Base-by-base conservation (phyloP, 1,140 invertebrate species). In the Trichonephila clavata region DNA sequence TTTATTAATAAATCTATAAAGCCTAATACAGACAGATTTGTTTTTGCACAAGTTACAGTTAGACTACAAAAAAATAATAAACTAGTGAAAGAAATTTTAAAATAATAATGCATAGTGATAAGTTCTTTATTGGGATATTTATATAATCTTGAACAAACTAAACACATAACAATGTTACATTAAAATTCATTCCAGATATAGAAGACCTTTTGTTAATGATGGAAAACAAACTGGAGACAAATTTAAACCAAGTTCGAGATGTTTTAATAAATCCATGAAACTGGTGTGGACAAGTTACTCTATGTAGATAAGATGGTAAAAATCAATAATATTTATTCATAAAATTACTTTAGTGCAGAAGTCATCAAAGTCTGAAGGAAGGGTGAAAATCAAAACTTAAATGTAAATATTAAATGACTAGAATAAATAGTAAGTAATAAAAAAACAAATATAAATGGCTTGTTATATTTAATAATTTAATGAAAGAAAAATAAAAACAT, bases 121-220 rank as follows among this genome's bases (percentile, higher is more conserved):
- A 39, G 32, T 39, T 39, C 32, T 39, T 39, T 39, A 39, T 39
- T 39, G 32, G 4, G 32, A 39, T 39, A 39, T 39, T 39, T 39
- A 39, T 39, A 39, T 39, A 39, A 39, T 39, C 32, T 39, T 39
- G 32, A 39, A 39, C 32, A 3, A 39, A 39, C 32, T 50, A 50
- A 50, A 50, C 50, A 50, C 7, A 10, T 50, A 50, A 50, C 7
- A 50, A 50, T 50, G 50, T 50, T 50, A 10, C 50, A 50, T 50
- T 50, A 50, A 50, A 50, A 50, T 50, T 68, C n/a, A 27, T 88
- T 88, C 57, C 61, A 88, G 86, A 71, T 68, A 39, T 68, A 63
- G 20, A 50, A n/a, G 32, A 68, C 18, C 24, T 88, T 18, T 50
- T 88, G 14, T 20, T 24, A 2, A 68, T 14, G 3, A 68, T 88